Conservation (phyloP, 1,140 invertebrate genomes). For the Akabosia matsudoensis region DNA sequence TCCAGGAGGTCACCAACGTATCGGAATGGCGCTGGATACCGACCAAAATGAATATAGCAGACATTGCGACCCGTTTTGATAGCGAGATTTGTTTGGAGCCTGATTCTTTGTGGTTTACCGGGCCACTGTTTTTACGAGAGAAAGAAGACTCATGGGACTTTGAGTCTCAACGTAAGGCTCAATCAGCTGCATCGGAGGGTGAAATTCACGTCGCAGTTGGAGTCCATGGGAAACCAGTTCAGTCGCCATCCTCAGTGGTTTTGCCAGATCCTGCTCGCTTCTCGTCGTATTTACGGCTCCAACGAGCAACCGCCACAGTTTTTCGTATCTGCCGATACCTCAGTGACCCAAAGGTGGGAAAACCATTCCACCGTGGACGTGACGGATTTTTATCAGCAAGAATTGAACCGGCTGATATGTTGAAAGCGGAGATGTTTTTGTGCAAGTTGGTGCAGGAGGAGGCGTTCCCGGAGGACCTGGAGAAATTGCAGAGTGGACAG, state of each 20-base stretch:
- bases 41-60: slow-evolving; percentile 16
- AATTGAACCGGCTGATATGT: no score
- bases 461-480: background rate
- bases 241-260: no score
- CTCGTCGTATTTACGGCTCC: background rate
- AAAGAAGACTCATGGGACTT: background rate
- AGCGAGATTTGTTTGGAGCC: background rate
- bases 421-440: no score
- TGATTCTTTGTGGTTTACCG: background rate
- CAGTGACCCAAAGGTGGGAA: background rate
- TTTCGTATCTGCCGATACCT: background rate
- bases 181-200: no score
- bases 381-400: background rate
- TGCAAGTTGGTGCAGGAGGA: background rate
- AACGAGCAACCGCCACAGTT: background rate
- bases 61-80: background rate
- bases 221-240: background rate
- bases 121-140: background rate
- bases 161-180: no score
- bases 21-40: slow-evolving; percentile 26
- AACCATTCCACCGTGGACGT: background rate
- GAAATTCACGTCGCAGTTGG: no score
- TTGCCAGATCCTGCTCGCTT: no score
- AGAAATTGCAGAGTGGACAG: background rate
- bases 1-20: background rate